A percentile compares a stretch with the other conserved stretches of the same genome.
Evolutionary conservation across 2,888 invertebrate species (phyloP).

Genomic region (Lissocephala sabroskyi): DNA sequence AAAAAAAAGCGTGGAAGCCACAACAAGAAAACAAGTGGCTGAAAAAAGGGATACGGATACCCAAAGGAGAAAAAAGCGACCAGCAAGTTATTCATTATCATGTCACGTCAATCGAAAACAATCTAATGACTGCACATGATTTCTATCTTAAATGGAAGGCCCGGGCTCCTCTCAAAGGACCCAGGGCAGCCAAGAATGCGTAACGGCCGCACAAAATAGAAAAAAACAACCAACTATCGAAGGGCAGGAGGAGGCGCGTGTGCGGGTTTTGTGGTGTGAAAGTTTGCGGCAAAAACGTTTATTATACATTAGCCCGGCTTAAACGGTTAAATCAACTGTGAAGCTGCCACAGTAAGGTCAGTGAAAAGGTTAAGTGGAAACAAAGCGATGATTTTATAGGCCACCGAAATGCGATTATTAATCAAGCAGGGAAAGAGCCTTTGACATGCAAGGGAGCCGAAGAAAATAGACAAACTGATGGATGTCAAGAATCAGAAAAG

Average conservation of each 20-base stretch:
- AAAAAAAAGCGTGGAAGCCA: no score
- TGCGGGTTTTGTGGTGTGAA: slow-evolving; percentile 34
- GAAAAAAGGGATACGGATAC: neutral
- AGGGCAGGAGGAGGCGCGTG: neutral
- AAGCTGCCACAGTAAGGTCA: slow-evolving; percentile 46
- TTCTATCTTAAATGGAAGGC: slow-evolving; percentile 61
- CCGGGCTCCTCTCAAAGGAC: no score
- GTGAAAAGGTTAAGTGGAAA: no score
- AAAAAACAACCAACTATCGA: slow-evolving; percentile 6
- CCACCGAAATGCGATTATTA: no score
- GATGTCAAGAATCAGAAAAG: no score
- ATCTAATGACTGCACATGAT: slow-evolving; percentile 68
- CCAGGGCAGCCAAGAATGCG: slow-evolving; percentile 6
- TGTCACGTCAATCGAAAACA: slow-evolving; percentile 68
- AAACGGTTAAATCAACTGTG: slow-evolving; percentile 59
- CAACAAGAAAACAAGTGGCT: no score
- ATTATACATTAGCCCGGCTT: slow-evolving; percentile 57
- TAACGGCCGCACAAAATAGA: neutral
- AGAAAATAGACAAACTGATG: no score
- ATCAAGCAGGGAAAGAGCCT: no score
- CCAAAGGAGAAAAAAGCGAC: slow-evolving; percentile 20
- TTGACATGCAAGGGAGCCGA: no score
- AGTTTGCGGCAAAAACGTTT: slow-evolving; percentile 50
- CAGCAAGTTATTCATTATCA: slow-evolving; percentile 66
- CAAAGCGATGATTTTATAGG: no score